Percentiles rank a stretch among this genome's conserved stretches.
Evolutionary conservation across 1,140 invertebrate species (phyloP).

Genomic region (Camponotus pennsylvanicus): DNA sequence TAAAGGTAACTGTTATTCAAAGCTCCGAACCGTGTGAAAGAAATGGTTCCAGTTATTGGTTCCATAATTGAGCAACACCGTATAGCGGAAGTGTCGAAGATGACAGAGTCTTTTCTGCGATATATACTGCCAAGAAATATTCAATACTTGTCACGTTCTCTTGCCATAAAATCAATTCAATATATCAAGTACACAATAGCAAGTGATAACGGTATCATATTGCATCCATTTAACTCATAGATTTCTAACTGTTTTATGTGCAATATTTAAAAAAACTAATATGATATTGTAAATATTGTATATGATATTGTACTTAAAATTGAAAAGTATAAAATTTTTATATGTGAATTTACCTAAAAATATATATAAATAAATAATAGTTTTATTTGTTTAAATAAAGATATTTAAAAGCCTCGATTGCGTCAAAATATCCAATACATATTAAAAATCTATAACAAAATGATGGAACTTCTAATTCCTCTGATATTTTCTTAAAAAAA

Average conservation of each 20-base stretch:
- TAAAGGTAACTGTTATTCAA: not conserved
- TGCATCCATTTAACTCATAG: not conserved
- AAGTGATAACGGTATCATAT: slow-evolving; percentile 48
- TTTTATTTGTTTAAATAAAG: too few relatives aligned
- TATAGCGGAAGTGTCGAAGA: slow-evolving; percentile 1
- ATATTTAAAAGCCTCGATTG: too few relatives aligned
- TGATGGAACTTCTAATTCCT: too few relatives aligned
- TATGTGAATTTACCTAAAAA: too few relatives aligned
- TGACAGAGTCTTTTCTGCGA: not conserved
- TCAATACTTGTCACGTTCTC: slow-evolving; percentile 16
- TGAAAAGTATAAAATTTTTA: too few relatives aligned
- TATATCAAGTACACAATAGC: slow-evolving; percentile 34
- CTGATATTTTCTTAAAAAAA: too few relatives aligned
- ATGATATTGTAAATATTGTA: not conserved
- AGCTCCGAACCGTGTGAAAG: not conserved
- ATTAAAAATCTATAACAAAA: too few relatives aligned
- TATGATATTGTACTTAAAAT: too few relatives aligned
- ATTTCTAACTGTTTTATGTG: not conserved
- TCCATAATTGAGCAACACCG: slow-evolving; percentile 9
- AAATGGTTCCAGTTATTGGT: not conserved
- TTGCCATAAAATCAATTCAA: not conserved
- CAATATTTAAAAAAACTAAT: not conserved
- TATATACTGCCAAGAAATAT: slow-evolving; percentile 20
- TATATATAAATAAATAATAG: too few relatives aligned
- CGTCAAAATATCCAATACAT: too few relatives aligned